A percentile compares a stretch with the other conserved stretches of the same genome.
These are phyloP conservation scores for Gallinago jamesoni DNA, from an alignment of 2,113 vertebrate species.

Conservation along the genomic window DNA sequence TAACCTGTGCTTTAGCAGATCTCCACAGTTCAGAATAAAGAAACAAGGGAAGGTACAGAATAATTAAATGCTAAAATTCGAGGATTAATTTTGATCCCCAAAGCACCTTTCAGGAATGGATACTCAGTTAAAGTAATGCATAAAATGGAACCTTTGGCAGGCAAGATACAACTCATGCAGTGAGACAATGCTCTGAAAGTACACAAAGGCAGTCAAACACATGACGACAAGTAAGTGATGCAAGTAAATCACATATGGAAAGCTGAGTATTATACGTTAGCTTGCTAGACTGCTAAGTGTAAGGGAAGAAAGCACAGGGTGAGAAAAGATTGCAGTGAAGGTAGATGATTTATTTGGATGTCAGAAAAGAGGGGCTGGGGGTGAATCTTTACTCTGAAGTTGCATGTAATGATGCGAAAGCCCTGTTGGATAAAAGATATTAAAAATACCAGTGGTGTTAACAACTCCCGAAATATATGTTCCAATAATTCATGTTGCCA, in stretches of 20 bases:
- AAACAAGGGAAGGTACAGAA: not conserved
- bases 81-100: not conserved
- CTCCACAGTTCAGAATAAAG: not conserved
- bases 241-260: not conserved
- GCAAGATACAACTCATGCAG: not conserved
- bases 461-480: not conserved
- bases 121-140: not conserved
- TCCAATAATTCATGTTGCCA: slow-evolving; percentile 15
- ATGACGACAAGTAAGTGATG: not conserved
- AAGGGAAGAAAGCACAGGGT: not conserved
- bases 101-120: not conserved
- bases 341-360: not conserved
- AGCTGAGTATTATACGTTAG: not conserved
- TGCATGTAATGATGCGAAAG: not conserved
- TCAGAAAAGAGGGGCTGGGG: not conserved
- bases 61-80: slow-evolving; percentile 18
- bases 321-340: not conserved
- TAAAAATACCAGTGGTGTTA: not conserved
- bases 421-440: not conserved
- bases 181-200: not conserved
- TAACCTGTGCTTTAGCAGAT: not conserved
- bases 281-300: not conserved
- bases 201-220: not conserved
- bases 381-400: not conserved
- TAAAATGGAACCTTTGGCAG: not conserved